These are phyloP conservation scores for Eupithecia vulgata DNA, from an alignment of 2,888 invertebrate species.

Conservation along the genomic window DNA sequence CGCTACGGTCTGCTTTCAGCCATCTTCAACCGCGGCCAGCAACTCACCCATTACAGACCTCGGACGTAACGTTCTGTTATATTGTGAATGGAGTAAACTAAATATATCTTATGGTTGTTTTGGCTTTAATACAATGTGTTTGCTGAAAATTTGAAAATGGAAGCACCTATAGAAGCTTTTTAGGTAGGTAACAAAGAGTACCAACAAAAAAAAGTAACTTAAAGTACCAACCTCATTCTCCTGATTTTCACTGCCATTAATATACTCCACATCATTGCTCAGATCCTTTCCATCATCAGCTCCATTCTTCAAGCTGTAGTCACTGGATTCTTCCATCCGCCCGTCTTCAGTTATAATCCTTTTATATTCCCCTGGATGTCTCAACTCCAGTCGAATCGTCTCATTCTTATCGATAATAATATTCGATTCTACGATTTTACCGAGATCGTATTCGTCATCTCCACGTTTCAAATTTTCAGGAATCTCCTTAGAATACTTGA, in stretches of 20 bases:
- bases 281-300: slow-evolving; percentile 53
- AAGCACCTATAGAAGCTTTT: too few species aligned
- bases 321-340: slow-evolving; percentile 45
- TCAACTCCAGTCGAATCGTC: slow-evolving; percentile 66
- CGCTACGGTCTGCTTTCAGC: too few species aligned
- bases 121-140: too few species aligned
- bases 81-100: too few species aligned
- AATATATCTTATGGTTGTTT: too few species aligned
- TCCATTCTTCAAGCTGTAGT: slow-evolving; percentile 57
- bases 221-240: slow-evolving; percentile 53
- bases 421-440: slow-evolving; percentile 66
- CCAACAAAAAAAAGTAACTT: too few species aligned
- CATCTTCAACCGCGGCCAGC: too few species aligned
- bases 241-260: slow-evolving; percentile 54
- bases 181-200: too few species aligned
- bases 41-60: too few species aligned
- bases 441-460: slow-evolving; percentile 59
- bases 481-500: slow-evolving; percentile 51
- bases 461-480: slow-evolving; percentile 62
- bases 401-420: slow-evolving; percentile 68
- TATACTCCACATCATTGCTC: slow-evolving; percentile 50
- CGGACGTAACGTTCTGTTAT: too few species aligned
- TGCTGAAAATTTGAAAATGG: background rate
- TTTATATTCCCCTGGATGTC: slow-evolving; percentile 55
- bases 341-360: slow-evolving; percentile 37